Percentiles rank a stretch among this genome's conserved stretches.
phyloP scores from a whole-genome alignment of 2,888 invertebrate species.

The Amphipoea lucens region DNA sequence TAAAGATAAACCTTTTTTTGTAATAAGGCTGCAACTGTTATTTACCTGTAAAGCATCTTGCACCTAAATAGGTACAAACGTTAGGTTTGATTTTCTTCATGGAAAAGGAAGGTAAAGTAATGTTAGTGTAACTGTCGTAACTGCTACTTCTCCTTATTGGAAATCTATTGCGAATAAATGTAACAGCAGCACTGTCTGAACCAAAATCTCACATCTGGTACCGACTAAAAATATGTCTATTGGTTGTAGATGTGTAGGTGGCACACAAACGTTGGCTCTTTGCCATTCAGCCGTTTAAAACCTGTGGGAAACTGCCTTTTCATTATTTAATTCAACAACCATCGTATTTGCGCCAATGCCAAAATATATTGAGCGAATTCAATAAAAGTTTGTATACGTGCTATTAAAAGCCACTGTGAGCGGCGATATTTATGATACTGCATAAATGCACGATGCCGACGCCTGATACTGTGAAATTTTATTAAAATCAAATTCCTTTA shows the following conservation, averaged over 20 bases:
- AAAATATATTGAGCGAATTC: slow-evolving; percentile 80
- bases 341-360: slow-evolving; percentile 84
- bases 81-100: too few relatives aligned
- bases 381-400: slow-evolving; percentile 71
- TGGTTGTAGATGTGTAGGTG: slow-evolving; percentile 58
- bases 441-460: slow-evolving; percentile 58
- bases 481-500: slow-evolving; percentile 56
- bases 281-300: slow-evolving; percentile 85
- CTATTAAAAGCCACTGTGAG: slow-evolving; percentile 68
- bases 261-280: slow-evolving; percentile 79
- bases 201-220: slow-evolving; percentile 62
- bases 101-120: too few relatives aligned
- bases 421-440: slow-evolving; percentile 65
- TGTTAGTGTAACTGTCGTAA: background rate
- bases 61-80: too few relatives aligned
- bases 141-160: slow-evolving; percentile 31
- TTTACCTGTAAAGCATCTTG: background rate
- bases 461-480: slow-evolving; percentile 49
- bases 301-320: slow-evolving; percentile 84
- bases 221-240: slow-evolving; percentile 69
- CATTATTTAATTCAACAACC: slow-evolving; percentile 88
- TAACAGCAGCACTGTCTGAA: slow-evolving; percentile 49
- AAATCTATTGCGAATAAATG: slow-evolving; percentile 49
- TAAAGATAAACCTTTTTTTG: too few relatives aligned
- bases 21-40: background rate